Conservation (phyloP, 2,113 vertebrate genomes). For the Neogobius melanostomus region DNA sequence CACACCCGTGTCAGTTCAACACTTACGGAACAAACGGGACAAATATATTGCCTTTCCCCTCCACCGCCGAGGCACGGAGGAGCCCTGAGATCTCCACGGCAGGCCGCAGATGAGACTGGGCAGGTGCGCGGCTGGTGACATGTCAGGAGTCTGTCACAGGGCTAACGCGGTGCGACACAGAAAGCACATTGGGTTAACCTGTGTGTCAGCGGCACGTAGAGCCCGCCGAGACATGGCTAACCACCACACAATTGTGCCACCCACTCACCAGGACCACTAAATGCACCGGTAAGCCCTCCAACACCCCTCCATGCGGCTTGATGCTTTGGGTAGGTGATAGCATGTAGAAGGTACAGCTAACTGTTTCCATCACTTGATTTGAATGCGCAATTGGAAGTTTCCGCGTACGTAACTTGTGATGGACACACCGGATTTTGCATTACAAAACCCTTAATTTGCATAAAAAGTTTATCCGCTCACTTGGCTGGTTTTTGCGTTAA, state of each 20-base stretch:
- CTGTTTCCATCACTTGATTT: too few relatives aligned
- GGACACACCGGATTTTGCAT: too few relatives aligned
- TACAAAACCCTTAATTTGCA: too few relatives aligned
- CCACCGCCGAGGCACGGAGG: not conserved
- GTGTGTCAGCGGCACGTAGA: conserved; percentile 14
- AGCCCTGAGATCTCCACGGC: not conserved
- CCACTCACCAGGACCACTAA: conserved; percentile 24
- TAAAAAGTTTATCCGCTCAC: too few relatives aligned
- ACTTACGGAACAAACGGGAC: not conserved
- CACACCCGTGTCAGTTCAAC: not conserved
- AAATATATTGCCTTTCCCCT: not conserved
- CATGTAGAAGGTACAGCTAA: too few relatives aligned
- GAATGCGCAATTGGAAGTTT: too few relatives aligned
- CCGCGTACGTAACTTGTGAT: too few relatives aligned
- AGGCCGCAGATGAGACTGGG: not conserved
- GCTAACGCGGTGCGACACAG: conserved; percentile 24
- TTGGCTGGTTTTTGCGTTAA: too few relatives aligned
- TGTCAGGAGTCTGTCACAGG: conserved; percentile 29
- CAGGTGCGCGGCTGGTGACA: not conserved
- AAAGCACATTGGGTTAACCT: conserved; percentile 34
- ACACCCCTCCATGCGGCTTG: conserved; percentile 16
- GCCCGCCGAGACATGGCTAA: conserved; percentile 37
- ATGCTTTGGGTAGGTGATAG: too few relatives aligned
- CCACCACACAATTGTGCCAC: conserved; percentile 14
- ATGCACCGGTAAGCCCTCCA: conserved; percentile 22